Evolutionary conservation across 2,888 invertebrate species (phyloP).

Genomic region (Schrankia costaestrigalis): DNA sequence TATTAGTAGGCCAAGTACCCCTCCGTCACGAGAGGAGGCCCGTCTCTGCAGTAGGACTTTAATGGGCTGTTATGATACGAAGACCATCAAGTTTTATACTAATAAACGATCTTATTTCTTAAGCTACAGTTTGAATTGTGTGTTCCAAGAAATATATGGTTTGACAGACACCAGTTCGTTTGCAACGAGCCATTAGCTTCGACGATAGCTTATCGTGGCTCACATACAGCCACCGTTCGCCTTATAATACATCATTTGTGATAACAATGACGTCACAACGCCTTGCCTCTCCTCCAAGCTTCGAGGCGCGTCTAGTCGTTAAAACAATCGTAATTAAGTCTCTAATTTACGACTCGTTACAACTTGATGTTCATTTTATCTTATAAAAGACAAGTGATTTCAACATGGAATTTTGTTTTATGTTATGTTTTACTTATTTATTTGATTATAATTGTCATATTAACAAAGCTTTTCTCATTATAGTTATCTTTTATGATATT

Average conservation of each 20-base stretch:
- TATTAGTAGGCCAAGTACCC: too few species aligned
- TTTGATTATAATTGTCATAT: too few species aligned
- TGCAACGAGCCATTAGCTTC: conserved; percentile 47
- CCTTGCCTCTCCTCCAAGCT: conserved; percentile 39
- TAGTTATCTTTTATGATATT: too few species aligned
- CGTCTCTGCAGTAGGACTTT: too few species aligned
- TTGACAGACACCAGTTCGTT: conserved; percentile 41
- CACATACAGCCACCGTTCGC: conserved; percentile 32
- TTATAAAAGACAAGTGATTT: conserved; percentile 49
- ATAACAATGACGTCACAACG: conserved; percentile 52
- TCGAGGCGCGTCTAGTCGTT: conserved; percentile 46
- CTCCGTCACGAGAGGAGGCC: too few species aligned
- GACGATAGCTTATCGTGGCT: conserved; percentile 44
- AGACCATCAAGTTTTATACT: too few species aligned
- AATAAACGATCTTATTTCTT: too few species aligned
- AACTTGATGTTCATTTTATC: conserved; percentile 48
- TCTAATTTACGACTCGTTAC: conserved; percentile 55
- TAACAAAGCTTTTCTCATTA: too few species aligned
- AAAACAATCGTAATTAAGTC: conserved; percentile 65
- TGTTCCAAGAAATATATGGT: conserved; percentile 30
- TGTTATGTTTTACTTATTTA: conserved; percentile 19
- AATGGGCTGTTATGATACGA: too few species aligned
- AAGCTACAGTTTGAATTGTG: too few species aligned
- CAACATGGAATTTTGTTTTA: conserved; percentile 37
- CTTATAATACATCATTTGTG: conserved; percentile 50